Evolutionary conservation across 2,888 invertebrate species (phyloP).

Genomic region (Noctua janthe): DNA sequence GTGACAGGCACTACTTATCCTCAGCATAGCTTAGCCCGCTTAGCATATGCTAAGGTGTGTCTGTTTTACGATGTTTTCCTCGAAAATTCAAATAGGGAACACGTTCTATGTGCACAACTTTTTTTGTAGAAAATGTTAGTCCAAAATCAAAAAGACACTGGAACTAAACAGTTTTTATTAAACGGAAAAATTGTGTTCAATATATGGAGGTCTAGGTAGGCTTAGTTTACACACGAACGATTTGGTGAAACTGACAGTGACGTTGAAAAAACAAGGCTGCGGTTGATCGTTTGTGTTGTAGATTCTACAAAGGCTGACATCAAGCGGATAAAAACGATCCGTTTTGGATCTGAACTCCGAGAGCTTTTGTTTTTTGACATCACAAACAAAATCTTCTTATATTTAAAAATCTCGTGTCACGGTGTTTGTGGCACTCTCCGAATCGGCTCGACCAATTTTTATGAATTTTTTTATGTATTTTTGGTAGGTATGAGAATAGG

Average conservation of each 20-base stretch:
- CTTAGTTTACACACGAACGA: constrained; percentile 6
- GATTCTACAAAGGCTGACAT: constrained; percentile 14
- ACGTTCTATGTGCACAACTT: not conserved
- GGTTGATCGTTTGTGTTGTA: not conserved
- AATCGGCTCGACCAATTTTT: too few relatives aligned
- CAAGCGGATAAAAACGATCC: not conserved
- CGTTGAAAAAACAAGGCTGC: constrained; percentile 6
- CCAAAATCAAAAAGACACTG: not conserved
- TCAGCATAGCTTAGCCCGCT: constrained; percentile 39
- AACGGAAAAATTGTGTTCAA: not conserved
- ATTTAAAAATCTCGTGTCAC: too few relatives aligned
- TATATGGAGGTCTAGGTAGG: not conserved
- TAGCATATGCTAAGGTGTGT: constrained; percentile 42
- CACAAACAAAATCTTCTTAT: not conserved
- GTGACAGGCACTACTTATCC: constrained; percentile 54
- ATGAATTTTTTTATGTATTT: too few relatives aligned
- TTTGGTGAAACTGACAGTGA: constrained; percentile 13
- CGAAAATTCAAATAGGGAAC: constrained; percentile 18
- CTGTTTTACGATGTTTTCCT: constrained; percentile 32
- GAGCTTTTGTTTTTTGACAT: not conserved
- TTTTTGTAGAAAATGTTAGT: not conserved
- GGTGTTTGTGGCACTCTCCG: too few relatives aligned
- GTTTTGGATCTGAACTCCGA: not conserved
- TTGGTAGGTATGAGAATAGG: too few relatives aligned
- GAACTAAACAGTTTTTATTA: not conserved